phyloP scores from a whole-genome alignment of 2,888 invertebrate genomes.

The Agrotis ipsilon region DNA sequence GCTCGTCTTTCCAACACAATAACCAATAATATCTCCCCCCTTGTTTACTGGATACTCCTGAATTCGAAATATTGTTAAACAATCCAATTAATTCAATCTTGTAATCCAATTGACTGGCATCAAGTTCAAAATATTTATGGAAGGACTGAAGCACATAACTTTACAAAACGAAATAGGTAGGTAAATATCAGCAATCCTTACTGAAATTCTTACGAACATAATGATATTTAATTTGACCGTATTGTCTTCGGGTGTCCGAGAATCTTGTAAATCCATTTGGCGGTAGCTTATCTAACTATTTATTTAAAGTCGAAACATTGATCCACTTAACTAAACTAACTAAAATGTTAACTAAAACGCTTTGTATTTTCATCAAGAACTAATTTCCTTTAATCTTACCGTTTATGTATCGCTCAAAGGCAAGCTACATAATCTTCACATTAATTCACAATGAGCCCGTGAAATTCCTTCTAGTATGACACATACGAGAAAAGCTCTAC shows the following conservation, averaged over 20 bases:
- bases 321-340: too few species aligned
- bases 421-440: not conserved
- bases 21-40: conserved; percentile 40
- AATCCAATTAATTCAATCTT: conserved; percentile 33
- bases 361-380: not conserved
- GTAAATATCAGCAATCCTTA: not conserved
- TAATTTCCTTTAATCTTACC: not conserved
- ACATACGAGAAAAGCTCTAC: conserved; percentile 37
- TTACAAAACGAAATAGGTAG: conserved; percentile 6
- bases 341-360: too few species aligned
- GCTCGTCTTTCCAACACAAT: conserved; percentile 26
- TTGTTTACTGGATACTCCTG: conserved; percentile 33
- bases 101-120: conserved; percentile 18
- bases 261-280: too few species aligned
- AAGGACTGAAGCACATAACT: not conserved
- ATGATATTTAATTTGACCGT: not conserved
- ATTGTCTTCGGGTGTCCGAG: too few species aligned
- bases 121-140: conserved; percentile 14
- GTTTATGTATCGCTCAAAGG: not conserved
- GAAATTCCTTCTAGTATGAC: conserved; percentile 37
- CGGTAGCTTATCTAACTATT: too few species aligned
- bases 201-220: conserved; percentile 10
- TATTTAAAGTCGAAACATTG: too few species aligned
- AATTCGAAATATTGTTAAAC: conserved; percentile 46
- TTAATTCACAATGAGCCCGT: conserved; percentile 1